phyloP scores from a whole-genome alignment of 2,113 vertebrate genomes.

The Eretmodus cyanostictus region DNA sequence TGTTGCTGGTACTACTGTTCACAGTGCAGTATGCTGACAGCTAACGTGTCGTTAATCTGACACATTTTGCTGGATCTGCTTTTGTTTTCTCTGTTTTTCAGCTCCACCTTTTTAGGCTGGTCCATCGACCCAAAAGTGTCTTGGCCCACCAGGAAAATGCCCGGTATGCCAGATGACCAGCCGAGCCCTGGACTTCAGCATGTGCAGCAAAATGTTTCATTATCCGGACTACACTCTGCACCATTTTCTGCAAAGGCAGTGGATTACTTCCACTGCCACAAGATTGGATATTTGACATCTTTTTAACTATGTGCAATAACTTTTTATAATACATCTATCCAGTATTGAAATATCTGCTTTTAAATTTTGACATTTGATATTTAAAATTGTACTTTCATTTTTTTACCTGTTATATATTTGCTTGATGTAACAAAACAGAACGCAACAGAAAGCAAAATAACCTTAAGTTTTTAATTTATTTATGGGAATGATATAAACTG shows the following conservation, averaged over 20 bases:
- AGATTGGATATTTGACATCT: rapidly evolving
- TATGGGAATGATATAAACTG: neutral
- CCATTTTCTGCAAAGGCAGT: neutral
- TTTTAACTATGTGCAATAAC: neutral
- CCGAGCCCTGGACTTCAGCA: neutral
- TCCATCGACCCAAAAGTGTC: rapidly evolving
- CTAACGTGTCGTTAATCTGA: neutral
- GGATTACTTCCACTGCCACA: neutral
- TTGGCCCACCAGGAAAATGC: neutral
- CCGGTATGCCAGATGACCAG: neutral
- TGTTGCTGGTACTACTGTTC: neutral
- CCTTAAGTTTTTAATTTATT: rapidly evolving
- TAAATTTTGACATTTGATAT: neutral
- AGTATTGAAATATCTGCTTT: neutral
- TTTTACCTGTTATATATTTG: rapidly evolving
- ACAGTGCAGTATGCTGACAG: neutral
- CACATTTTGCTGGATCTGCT: neutral
- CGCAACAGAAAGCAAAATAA: neutral
- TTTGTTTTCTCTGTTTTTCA: neutral
- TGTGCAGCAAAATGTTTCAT: neutral
- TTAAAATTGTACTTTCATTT: neutral
- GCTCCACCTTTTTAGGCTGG: neutral
- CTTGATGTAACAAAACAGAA: neutral
- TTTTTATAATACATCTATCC: neutral
- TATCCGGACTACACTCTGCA: neutral